Percentiles rank a stretch among this genome's conserved stretches.
Evolutionary conservation across 2,113 vertebrate genomes (phyloP).

Genomic region (Oncorhynchus nerka): DNA sequence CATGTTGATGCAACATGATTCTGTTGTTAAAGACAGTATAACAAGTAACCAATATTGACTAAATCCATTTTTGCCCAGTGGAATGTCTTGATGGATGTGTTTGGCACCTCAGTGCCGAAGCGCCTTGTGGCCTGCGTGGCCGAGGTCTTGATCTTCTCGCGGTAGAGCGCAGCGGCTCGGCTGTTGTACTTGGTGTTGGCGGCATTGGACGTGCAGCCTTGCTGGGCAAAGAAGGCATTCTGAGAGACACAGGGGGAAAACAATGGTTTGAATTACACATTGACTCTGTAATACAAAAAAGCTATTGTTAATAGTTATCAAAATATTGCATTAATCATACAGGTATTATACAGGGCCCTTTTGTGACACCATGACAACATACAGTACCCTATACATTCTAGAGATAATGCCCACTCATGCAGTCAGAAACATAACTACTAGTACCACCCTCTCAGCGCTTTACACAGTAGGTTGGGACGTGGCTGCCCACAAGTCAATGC

Average conservation of each 20-base stretch:
- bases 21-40: not conserved
- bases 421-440: no score
- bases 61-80: no score
- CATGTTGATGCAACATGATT: not conserved
- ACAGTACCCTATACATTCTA: no score
- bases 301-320: no score
- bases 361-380: no score
- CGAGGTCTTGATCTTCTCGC: slow-evolving; percentile 83
- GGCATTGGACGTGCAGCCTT: slow-evolving; percentile 81
- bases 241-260: slow-evolving; percentile 45
- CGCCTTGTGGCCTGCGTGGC: slow-evolving; percentile 84
- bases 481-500: not conserved
- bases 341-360: no score
- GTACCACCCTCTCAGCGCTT: no score
- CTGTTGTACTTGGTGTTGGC: slow-evolving; percentile 93
- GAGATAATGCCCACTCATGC: no score
- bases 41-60: not conserved
- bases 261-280: not conserved
- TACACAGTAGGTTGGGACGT: not conserved
- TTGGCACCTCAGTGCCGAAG: slow-evolving; percentile 85
- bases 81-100: not conserved
- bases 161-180: slow-evolving; percentile 84
- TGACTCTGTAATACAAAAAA: no score
- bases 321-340: no score
- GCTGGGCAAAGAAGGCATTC: slow-evolving; percentile 87